phyloP scores from a whole-genome alignment of 2,888 invertebrate species.

The Sisyra terminalis region DNA sequence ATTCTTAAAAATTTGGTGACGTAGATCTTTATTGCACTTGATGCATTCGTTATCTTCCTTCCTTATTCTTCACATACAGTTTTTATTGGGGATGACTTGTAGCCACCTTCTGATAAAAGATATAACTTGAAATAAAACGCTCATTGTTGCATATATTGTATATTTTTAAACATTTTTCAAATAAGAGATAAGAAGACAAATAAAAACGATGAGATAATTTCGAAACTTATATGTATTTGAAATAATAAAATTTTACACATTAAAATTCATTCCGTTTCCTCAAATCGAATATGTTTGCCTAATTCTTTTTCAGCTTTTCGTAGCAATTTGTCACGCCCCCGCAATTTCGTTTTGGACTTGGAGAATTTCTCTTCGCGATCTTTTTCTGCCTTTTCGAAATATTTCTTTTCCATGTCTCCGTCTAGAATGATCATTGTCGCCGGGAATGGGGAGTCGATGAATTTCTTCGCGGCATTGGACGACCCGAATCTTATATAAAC shows the following conservation, averaged over 20 bases:
- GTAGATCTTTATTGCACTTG: too few species aligned
- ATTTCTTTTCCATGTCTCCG: constrained; percentile 53
- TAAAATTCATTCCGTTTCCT: constrained; percentile 26
- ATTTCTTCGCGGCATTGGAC: constrained; percentile 29
- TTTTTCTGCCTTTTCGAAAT: constrained; percentile 62
- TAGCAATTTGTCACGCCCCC: constrained; percentile 40
- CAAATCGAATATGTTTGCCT: constrained; percentile 57
- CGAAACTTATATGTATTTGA: background rate
- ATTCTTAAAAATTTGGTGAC: too few species aligned
- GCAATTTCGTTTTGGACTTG: constrained; percentile 30
- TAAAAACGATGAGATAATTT: background rate
- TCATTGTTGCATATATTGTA: background rate
- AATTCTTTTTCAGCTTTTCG: constrained; percentile 46
- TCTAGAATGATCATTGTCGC: constrained; percentile 29
- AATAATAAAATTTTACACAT: background rate
- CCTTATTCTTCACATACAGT: background rate
- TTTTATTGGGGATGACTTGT: background rate
- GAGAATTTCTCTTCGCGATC: constrained; percentile 38
- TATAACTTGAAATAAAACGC: background rate
- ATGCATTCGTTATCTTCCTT: too few species aligned
- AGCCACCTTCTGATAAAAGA: constrained; percentile 1
- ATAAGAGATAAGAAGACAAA: background rate
- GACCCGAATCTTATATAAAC: constrained; percentile 49
- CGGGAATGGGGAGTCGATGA: constrained; percentile 28
- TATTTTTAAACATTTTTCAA: background rate